Evolutionary conservation across 1,140 invertebrate genomes (phyloP), one percentile per base, ranked within the genome.

Genomic region (Drosophila nigrodunni): DNA sequence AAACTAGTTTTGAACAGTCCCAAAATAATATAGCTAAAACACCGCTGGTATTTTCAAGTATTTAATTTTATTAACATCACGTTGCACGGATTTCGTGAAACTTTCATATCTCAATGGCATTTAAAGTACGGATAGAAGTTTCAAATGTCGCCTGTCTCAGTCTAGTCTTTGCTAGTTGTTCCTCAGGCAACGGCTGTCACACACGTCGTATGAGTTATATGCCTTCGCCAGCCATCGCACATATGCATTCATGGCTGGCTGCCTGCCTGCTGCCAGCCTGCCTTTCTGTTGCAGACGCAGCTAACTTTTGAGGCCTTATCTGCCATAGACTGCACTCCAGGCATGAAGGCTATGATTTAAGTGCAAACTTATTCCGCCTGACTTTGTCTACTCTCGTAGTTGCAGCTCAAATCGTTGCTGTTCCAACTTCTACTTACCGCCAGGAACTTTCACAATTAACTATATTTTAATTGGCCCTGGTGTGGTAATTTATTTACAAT

Each of bases 131-230:
- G 58, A 5, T 30, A 39, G n/a, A 73, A 68, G 39, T 68, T 52
- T 37, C 10, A 34, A 60, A 44, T 73, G 64, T 60, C 47, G 47
- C 47, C 39, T 43, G 54, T 49, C 46, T 50, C 39, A 21, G 44
- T 59, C 21, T 44, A 44, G 18, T 64, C 61, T 43, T 11, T 64
- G 4, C 46, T 5, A 11, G 13, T n/a, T 61, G 18, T 54, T 44
- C 58, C 43, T 64, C 52, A 21, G 44, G 72, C 67, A 62, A 18
- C 39, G 15, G 74, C 77, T 77, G 77, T 79, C 74, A 79, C 77
- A 79, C 77, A 73, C 74, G 77, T 79, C 74, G 77, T 50, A 79
- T 79, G 74, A 77, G 74, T 79, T 79, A 77, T 77, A 55, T 77
- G 68, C 69, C 59, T 41, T 60, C 15, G 60, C 74, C 74, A 62